Evolutionary conservation across 2,113 vertebrate species (phyloP).

Genomic region (Mohoua ochrocephala): DNA sequence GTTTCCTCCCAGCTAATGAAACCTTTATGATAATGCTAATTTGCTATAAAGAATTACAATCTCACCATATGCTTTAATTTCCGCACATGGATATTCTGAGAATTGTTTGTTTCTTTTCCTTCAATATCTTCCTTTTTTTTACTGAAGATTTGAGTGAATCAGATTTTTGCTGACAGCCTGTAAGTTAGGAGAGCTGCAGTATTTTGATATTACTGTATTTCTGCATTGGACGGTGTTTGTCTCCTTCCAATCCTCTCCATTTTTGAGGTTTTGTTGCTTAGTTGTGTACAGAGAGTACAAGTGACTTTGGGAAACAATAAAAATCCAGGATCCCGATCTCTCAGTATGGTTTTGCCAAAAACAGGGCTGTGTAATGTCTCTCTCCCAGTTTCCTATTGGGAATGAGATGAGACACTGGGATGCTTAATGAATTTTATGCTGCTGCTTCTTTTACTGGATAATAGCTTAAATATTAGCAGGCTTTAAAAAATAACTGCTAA

Average conservation of each 20-base stretch:
- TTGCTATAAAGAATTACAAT: not conserved
- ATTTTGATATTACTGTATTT: not conserved
- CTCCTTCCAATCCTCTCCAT: not conserved
- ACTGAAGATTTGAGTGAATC: not conserved
- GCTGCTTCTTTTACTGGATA: not conserved
- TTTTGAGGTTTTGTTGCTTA: not conserved
- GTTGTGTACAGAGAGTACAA: not conserved
- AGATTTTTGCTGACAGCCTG: not conserved
- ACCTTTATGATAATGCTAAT: not conserved
- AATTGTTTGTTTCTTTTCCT: not conserved
- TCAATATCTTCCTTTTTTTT: not conserved
- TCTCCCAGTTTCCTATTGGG: not conserved
- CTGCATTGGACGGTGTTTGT: not conserved
- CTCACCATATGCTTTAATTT: not conserved
- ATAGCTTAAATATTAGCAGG: not conserved
- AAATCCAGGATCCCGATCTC: not conserved
- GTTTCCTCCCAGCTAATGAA: not conserved
- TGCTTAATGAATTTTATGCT: not conserved
- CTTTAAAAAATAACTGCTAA: not conserved
- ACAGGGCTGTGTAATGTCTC: not conserved
- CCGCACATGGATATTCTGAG: not conserved
- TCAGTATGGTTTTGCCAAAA: not conserved
- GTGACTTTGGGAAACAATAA: not conserved
- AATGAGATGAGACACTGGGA: not conserved
- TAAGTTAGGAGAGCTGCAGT: not conserved